These are phyloP conservation scores for Strigamia maritima DNA, from an alignment of 2,888 invertebrate genomes.

Conservation along the genomic window DNA sequence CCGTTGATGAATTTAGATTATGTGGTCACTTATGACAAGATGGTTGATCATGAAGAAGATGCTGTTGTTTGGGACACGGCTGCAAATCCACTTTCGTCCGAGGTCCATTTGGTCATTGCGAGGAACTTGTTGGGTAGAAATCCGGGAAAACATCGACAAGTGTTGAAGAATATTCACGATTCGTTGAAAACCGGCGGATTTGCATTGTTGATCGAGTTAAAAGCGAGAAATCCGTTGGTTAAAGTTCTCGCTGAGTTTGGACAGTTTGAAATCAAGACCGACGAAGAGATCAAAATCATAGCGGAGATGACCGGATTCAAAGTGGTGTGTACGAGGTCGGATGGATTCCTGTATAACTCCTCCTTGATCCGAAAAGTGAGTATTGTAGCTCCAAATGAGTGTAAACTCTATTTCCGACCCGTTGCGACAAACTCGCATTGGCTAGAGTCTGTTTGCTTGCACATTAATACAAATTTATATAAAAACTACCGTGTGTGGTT, in stretches of 20 bases:
- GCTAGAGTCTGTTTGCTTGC: too few species aligned
- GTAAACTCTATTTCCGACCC: too few species aligned
- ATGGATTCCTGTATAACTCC: slow-evolving; percentile 57
- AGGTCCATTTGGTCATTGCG: slow-evolving; percentile 65
- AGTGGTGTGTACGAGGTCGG: slow-evolving; percentile 62
- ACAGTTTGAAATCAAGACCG: background rate
- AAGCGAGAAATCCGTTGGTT: slow-evolving; percentile 44
- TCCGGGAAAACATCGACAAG: slow-evolving; percentile 46
- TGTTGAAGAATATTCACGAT: slow-evolving; percentile 43
- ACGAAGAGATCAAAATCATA: slow-evolving; percentile 42
- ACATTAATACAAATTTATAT: too few species aligned
- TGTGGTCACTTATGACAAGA: background rate
- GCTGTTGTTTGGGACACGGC: slow-evolving; percentile 57
- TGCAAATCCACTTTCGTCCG: slow-evolving; percentile 58
- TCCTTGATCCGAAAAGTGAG: slow-evolving; percentile 63
- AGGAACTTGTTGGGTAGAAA: slow-evolving; percentile 61
- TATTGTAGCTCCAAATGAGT: too few species aligned
- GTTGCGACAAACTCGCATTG: too few species aligned
- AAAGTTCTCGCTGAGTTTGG: slow-evolving; percentile 44
- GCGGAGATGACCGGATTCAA: slow-evolving; percentile 54
- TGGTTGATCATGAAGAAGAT: background rate
- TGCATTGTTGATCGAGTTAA: slow-evolving; percentile 56
- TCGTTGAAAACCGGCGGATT: slow-evolving; percentile 69
- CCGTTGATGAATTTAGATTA: background rate
- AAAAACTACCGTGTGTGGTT: too few species aligned